Evolutionary conservation across 2,113 vertebrate species (phyloP).

Genomic region (Hypomesus transpacificus): DNA sequence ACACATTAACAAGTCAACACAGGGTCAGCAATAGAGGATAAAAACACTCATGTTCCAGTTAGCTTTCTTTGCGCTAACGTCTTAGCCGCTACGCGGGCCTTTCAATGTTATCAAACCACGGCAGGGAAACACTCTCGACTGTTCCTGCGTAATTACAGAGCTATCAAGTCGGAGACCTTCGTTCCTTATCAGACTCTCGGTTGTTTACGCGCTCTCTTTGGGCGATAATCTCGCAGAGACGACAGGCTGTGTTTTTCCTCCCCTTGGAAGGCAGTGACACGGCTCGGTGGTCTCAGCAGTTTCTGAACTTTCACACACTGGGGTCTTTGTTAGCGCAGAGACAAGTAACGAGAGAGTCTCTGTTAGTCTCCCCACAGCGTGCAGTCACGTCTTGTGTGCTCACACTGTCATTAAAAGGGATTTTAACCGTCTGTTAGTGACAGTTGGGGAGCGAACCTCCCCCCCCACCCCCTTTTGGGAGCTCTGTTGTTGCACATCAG

Average conservation of each 20-base stretch:
- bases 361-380: constrained; percentile 47
- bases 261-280: constrained; percentile 52
- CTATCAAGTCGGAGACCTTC: constrained; percentile 36
- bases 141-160: constrained; percentile 32
- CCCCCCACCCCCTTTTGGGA: constrained; percentile 15
- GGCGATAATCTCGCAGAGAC: constrained; percentile 59
- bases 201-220: constrained; percentile 54
- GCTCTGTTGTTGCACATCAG: constrained; percentile 19
- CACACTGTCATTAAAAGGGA: constrained; percentile 41
- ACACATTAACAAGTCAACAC: not conserved
- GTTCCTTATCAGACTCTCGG: constrained; percentile 50
- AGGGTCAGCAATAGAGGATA: not conserved
- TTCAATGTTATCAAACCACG: constrained; percentile 12
- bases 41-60: constrained; percentile 9
- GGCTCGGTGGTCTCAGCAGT: constrained; percentile 43
- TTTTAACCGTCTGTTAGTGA: constrained; percentile 45
- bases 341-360: constrained; percentile 20
- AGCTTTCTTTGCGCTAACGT: constrained; percentile 6
- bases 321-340: constrained; percentile 58
- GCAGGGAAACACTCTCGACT: constrained; percentile 5
- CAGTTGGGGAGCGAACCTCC: constrained; percentile 12
- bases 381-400: constrained; percentile 41
- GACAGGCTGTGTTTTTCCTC: constrained; percentile 38
- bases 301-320: constrained; percentile 68
- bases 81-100: constrained; percentile 5